A percentile compares a stretch with the other conserved stretches of the same genome.
phyloP scores from a whole-genome alignment of 2,113 vertebrate genomes.

The Orthonyx spaldingii region DNA sequence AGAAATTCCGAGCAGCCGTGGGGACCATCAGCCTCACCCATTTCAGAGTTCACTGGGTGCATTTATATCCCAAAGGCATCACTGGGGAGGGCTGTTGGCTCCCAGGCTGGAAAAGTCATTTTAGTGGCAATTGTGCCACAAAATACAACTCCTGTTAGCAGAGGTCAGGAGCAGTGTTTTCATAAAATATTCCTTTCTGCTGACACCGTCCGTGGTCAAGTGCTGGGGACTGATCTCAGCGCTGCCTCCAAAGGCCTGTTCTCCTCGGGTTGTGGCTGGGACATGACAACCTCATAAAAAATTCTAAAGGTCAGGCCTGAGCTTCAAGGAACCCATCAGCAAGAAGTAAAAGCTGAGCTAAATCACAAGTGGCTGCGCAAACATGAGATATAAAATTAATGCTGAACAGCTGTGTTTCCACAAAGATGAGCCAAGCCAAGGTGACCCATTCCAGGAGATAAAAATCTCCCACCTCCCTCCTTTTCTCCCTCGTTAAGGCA shows the following conservation, averaged over 20 bases:
- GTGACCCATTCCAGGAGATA: neutral
- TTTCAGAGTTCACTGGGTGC: neutral
- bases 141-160: neutral
- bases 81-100: neutral
- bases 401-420: neutral
- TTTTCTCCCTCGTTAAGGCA: neutral
- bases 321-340: neutral
- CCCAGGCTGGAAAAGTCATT: neutral
- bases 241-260: neutral
- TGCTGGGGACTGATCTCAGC: neutral
- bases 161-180: neutral
- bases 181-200: neutral
- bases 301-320: neutral
- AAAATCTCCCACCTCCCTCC: neutral
- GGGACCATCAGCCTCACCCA: neutral
- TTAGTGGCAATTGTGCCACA: neutral
- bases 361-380: neutral
- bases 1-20: neutral
- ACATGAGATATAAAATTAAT: neutral
- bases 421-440: neutral
- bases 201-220: neutral
- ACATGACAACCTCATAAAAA: constrained; percentile 14
- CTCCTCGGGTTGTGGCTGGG: neutral
- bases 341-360: neutral
- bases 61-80: neutral